These are phyloP conservation scores for Lissocephala sabroskyi DNA, from an alignment of 2,888 invertebrate genomes.

Conservation along the genomic window DNA sequence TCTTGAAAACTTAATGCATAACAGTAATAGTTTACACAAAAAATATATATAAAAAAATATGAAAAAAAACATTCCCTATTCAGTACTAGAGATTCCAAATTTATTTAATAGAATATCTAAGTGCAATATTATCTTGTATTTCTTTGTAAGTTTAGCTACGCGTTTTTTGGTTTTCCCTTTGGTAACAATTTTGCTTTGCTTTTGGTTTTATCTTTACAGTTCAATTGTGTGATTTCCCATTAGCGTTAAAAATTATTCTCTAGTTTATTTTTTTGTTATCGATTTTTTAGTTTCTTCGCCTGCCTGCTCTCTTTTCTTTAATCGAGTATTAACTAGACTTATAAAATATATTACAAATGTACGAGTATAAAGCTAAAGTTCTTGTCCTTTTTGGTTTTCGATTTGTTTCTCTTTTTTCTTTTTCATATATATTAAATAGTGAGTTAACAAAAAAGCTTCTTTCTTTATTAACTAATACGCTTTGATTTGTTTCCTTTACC, in stretches of 20 bases:
- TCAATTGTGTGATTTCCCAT: constrained; percentile 22
- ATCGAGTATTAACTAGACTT: constrained; percentile 49
- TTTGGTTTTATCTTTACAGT: constrained; percentile 46
- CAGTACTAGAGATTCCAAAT: constrained; percentile 24
- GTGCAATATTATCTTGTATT: constrained; percentile 31
- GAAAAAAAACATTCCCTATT: neutral
- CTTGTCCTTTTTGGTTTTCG: constrained; percentile 43
- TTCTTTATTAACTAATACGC: constrained; percentile 46
- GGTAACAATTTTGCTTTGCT: constrained; percentile 45
- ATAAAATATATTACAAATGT: constrained; percentile 63
- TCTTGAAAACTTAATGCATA: too few relatives aligned
- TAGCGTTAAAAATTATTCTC: too few relatives aligned
- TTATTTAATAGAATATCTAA: constrained; percentile 42
- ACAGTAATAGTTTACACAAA: too few relatives aligned
- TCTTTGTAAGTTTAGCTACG: constrained; percentile 40
- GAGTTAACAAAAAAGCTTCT: constrained; percentile 71
- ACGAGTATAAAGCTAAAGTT: constrained; percentile 64
- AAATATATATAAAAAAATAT: too few relatives aligned
- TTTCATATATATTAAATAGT: constrained; percentile 38
- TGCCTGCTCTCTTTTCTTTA: constrained; percentile 21
- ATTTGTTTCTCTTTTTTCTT: constrained; percentile 14
- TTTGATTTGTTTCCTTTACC: constrained; percentile 56
- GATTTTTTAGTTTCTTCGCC: constrained; percentile 29
- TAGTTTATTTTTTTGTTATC: constrained; percentile 23
- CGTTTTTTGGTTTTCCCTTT: constrained; percentile 53